phyloP scores from a whole-genome alignment of 1,140 invertebrate genomes.

The Hormaphis cornu region DNA sequence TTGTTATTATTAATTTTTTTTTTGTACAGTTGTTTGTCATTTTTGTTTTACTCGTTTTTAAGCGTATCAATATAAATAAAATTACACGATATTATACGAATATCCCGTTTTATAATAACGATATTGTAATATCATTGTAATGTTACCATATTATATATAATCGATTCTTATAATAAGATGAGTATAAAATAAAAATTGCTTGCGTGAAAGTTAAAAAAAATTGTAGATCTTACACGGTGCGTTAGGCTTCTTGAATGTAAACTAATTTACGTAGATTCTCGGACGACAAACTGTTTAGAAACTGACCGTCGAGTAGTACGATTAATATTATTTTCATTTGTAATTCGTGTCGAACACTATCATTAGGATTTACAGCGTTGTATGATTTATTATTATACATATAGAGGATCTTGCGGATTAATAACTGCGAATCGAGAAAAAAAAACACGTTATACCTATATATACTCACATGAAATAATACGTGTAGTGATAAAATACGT shows the following conservation, averaged over 20 bases:
- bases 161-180: constrained; percentile 1
- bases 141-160: constrained; percentile 19
- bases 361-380: too few species aligned
- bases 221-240: constrained; percentile 13
- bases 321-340: too few species aligned
- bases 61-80: background rate
- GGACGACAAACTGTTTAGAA: background rate
- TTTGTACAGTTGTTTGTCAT: constrained; percentile 13
- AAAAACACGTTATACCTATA: too few species aligned
- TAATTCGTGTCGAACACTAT: too few species aligned
- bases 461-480: background rate
- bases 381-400: too few species aligned
- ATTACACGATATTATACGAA: constrained; percentile 3
- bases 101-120: too few species aligned
- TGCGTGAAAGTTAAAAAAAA: constrained; percentile 14
- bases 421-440: background rate
- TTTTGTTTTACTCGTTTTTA: constrained; percentile 18
- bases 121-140: background rate
- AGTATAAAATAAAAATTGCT: constrained; percentile 9
- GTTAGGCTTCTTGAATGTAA: background rate
- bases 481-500: constrained; percentile 10
- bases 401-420: background rate
- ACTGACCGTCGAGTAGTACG: too few species aligned
- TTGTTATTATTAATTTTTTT: constrained; percentile 3
- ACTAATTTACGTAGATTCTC: background rate